Evolutionary conservation across 2,888 invertebrate species (phyloP), one percentile per base, ranked within the genome.

Genomic region (Acholoe squamosa): DNA sequence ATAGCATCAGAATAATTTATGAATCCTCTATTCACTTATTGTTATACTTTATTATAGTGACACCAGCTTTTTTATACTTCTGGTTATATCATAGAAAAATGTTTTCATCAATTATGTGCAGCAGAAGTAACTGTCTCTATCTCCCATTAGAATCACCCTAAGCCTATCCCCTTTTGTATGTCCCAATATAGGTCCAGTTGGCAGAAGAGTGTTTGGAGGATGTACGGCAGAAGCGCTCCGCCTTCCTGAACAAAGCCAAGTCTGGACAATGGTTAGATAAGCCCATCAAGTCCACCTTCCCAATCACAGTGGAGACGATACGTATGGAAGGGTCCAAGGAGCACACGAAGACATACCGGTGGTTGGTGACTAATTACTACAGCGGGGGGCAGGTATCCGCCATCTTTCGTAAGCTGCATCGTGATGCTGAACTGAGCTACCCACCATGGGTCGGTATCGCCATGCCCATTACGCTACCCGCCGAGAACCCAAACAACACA

Each of bases 361-460:
- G 91, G 90, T 90, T 93, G 71, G 92, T 93, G 28, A 93, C 92
- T 14, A 91, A 92, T 80, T 91, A 92, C 91, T 92, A 90, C 92
- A 71, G 88, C 61, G 91, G 91, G 22, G 89, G 91, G n/a, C 90
- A 90, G 33, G 89, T 91, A 25, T 91, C 92, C 51, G 91, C 92
- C 25, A 91, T 89, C 19, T 93, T 93, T 77, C 31, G 90, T 22
- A 93, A 92, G 51, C 90, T 93, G 25, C 91, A 92, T 84, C 67
- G 89, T 25, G 93, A 93, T 89, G 89, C 91, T 22, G 91, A 92
- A 7, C 91, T 94, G 54, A 89, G 92, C 76, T 93, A 92, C 90
- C 92, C 91, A 14, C 94, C 94, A 0, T 93, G 93, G 92, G 93
- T 94, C 12, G 93, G 94, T 33, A 92, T 93, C 16, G 94, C 94